These are phyloP conservation scores for Octomys mimax DNA, from an alignment of 2,797 vertebrate genomes.

Conservation along the genomic window DNA sequence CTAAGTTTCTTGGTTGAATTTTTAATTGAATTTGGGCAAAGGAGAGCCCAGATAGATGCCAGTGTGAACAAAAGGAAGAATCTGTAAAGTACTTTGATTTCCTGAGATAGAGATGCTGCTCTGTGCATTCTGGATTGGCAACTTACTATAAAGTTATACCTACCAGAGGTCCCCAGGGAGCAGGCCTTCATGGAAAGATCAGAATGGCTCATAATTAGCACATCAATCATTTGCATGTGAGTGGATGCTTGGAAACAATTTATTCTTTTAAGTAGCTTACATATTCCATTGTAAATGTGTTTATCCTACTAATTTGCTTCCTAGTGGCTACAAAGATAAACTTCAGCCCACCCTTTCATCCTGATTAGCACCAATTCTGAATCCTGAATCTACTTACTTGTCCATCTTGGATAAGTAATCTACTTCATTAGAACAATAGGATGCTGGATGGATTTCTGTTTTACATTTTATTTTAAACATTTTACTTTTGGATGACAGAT, in stretches of 20 bases:
- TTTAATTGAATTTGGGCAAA: neutral
- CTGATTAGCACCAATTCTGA: conserved; percentile 45
- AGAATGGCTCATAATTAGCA: conserved; percentile 61
- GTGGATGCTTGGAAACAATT: conserved; percentile 66
- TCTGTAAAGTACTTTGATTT: neutral
- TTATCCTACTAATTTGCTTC: conserved; percentile 61
- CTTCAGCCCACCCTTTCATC: neutral
- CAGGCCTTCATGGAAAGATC: conserved; percentile 61
- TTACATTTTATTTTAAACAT: neutral
- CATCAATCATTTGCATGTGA: conserved; percentile 67
- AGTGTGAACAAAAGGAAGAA: neutral
- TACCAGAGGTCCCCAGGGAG: neutral
- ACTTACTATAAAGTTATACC: conserved; percentile 35
- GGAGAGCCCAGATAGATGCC: neutral
- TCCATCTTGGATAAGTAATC: neutral
- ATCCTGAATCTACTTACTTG: neutral
- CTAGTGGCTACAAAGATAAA: conserved; percentile 33
- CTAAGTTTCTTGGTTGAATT: conserved; percentile 20
- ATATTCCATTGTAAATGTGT: conserved; percentile 57
- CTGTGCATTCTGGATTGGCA: neutral
- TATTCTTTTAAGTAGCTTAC: conserved; percentile 72
- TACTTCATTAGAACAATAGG: neutral
- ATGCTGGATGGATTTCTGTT: neutral
- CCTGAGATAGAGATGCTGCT: neutral
- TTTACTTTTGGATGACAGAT: neutral